These are phyloP conservation scores for Platyrinchus mystaceus DNA, from an alignment of 2,797 vertebrate genomes.

Conservation along the genomic window DNA sequence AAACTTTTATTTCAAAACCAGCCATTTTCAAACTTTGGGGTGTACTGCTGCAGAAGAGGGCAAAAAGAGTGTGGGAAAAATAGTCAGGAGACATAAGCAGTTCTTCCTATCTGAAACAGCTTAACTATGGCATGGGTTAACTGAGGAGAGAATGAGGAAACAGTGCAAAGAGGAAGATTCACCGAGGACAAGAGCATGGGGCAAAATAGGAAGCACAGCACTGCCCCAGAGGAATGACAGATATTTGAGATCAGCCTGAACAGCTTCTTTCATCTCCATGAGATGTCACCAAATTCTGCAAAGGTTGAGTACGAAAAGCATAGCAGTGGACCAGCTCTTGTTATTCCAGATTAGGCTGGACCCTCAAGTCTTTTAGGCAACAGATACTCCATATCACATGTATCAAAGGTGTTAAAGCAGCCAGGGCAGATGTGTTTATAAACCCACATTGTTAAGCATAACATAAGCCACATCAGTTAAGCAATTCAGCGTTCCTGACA, in stretches of 20 bases:
- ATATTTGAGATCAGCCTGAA: background rate
- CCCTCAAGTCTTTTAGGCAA: background rate
- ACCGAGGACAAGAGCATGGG: background rate
- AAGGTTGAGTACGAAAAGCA: background rate
- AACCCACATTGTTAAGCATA: background rate
- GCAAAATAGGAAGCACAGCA: background rate
- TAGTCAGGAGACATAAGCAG: background rate
- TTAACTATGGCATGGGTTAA: background rate
- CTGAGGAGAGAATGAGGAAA: background rate
- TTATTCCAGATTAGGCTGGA: background rate
- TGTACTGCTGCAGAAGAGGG: background rate
- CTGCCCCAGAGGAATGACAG: background rate
- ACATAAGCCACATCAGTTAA: background rate
- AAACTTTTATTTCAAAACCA: background rate
- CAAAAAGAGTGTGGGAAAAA: background rate
- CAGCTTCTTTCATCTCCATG: background rate
- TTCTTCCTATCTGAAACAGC: background rate
- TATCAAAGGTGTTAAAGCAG: background rate
- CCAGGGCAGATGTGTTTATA: background rate
- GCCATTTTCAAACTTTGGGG: background rate
- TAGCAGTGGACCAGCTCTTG: background rate
- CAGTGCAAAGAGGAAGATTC: background rate
- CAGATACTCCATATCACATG: fast-evolving
- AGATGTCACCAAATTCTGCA: background rate
- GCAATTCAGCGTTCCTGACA: background rate